Evolutionary conservation across 2,113 vertebrate species (phyloP), one percentile per base, ranked within the genome.

Genomic region (Athene cunicularia): DNA sequence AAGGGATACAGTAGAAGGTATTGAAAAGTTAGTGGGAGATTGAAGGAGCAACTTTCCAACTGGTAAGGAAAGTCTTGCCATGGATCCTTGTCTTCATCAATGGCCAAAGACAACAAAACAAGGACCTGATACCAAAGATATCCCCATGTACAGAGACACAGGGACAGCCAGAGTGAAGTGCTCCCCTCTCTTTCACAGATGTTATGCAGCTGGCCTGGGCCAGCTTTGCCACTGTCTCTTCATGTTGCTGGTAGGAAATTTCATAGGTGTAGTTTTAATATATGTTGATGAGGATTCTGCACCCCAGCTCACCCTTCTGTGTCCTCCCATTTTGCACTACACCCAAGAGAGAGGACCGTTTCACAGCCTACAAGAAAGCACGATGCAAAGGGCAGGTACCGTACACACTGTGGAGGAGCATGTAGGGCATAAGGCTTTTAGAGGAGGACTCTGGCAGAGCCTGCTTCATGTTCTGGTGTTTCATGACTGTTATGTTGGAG

Each of bases 391-490:
- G 60, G 26, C 72, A 63, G 47, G 53, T 64, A 43, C 2, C 2
- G 22, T 60, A 53, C 11, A 2, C 15, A 16, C 12, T 3, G 39
- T 21, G 53, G n/a, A 67, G n/a, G n/a, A 67, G 8, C 0, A 1
- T 4, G 33, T 22, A 28, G 62, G 18, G 7, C 4, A 6, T 15
- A 14, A 50, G 8, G 28, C 28, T 67, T 58, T 33, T 5, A 24
- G 47, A 66, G 39, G 39, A 83, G 33, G 24, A 14, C 12, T 56
- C 60, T 52, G 56, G 43, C 12, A 59, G 55, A 60, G 32, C 16
- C 45, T 64, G 20, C 28, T 82, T 91, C 13, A 3, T 14, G 4
- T 85, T 90, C 50, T 68, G 15, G 10, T 39, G 18, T 74, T 79
- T 56, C 64, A 45, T 80, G 52, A 59, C n/a, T 63, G 1, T 24